These are phyloP conservation scores for Cheilosia grossa DNA, from an alignment of 2,888 invertebrate species.

Conservation along the genomic window DNA sequence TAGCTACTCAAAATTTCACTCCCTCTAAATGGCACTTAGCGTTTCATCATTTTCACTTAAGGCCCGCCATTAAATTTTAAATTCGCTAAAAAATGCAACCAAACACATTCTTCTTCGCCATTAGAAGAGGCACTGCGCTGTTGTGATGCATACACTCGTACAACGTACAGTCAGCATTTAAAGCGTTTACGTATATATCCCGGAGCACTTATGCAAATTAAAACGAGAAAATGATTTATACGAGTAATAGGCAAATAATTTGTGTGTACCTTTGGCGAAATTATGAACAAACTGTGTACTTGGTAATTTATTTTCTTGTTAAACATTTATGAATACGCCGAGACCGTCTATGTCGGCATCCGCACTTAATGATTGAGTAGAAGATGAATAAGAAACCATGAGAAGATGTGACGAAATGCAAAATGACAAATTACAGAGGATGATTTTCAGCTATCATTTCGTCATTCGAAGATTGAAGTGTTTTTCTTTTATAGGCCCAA, in stretches of 20 bases:
- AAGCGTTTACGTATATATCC: constrained; percentile 31
- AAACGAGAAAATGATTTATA: constrained; percentile 52
- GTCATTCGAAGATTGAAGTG: too few relatives aligned
- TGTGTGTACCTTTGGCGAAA: constrained; percentile 34
- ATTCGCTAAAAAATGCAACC: constrained; percentile 11
- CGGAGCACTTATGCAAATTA: constrained; percentile 55
- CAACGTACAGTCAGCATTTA: constrained; percentile 8
- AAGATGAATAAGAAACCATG: too few relatives aligned
- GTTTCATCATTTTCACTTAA: constrained; percentile 29
- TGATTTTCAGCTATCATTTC: too few relatives aligned
- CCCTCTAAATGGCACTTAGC: constrained; percentile 1
- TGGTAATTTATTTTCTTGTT: constrained; percentile 53
- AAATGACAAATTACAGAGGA: too few relatives aligned
- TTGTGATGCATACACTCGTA: background rate
- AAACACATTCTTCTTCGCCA: background rate
- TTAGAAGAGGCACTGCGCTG: too few relatives aligned
- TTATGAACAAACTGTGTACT: constrained; percentile 25
- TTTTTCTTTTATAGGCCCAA: too few relatives aligned
- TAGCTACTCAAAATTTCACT: too few relatives aligned
- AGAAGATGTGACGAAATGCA: too few relatives aligned
- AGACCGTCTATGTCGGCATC: background rate
- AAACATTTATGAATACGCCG: constrained; percentile 21
- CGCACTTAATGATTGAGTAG: too few relatives aligned
- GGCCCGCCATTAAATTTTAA: constrained; percentile 13
- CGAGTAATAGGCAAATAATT: constrained; percentile 47